Evolutionary conservation across 2,113 vertebrate genomes (phyloP).

Genomic region (Dicaeum eximium): DNA sequence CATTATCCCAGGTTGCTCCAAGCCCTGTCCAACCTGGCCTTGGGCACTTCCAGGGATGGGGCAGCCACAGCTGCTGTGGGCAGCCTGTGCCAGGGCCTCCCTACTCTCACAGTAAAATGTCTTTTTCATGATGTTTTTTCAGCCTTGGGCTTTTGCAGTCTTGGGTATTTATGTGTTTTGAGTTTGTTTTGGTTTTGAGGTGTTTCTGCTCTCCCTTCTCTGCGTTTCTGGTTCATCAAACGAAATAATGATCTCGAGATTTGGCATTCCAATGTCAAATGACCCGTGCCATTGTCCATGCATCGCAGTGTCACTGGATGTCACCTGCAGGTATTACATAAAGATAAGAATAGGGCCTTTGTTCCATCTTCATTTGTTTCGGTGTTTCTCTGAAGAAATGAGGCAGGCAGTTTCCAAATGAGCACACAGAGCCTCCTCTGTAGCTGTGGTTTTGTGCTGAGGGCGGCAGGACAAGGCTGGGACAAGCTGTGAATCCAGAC

Average conservation of each 20-base stretch:
- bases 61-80: background rate
- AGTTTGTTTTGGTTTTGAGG: background rate
- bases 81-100: background rate
- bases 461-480: background rate
- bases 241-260: background rate
- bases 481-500: background rate
- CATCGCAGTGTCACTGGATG: background rate
- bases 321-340: background rate
- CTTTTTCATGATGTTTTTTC: background rate
- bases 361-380: background rate
- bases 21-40: accelerated
- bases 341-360: background rate
- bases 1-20: background rate
- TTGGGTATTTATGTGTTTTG: background rate
- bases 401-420: background rate
- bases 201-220: background rate
- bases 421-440: background rate
- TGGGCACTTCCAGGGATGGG: background rate
- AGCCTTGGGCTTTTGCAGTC: background rate
- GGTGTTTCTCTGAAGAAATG: background rate
- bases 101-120: background rate
- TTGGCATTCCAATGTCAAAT: background rate
- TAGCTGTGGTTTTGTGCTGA: background rate
- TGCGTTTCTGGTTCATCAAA: background rate
- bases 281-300: accelerated